Evolutionary conservation across 1,140 invertebrate species (phyloP).

Genomic region (Batillaria attramentaria): DNA sequence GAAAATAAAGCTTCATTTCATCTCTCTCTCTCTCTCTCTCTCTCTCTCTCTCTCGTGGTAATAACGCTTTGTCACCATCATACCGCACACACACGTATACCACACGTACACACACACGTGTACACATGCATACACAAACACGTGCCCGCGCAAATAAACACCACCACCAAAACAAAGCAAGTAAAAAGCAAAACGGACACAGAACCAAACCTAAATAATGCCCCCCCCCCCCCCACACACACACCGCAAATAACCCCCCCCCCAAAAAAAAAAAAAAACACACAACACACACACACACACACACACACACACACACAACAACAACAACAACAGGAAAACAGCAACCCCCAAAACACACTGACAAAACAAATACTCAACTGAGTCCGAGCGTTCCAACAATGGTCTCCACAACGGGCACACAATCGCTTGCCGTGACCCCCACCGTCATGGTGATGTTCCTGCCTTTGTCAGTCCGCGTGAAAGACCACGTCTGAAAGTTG

Average conservation of each 20-base stretch:
- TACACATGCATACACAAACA: not conserved
- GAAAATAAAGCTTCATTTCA: no score
- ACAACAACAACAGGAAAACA: no score
- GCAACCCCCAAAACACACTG: no score
- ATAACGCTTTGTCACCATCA: not conserved
- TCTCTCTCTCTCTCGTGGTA: not conserved
- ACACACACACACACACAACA: not conserved
- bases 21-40: not conserved
- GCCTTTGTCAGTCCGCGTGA: constrained; percentile 34
- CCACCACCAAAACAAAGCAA: not conserved
- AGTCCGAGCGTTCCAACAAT: constrained; percentile 32
- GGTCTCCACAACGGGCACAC: constrained; percentile 39
- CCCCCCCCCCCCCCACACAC: no score
- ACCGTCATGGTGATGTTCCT: constrained; percentile 41
- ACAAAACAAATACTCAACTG: no score
- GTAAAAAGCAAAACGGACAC: no score
- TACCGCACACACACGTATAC: not conserved
- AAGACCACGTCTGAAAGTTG: constrained; percentile 31
- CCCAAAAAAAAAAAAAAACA: not conserved
- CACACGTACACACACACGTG: not conserved
- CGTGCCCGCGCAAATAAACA: not conserved
- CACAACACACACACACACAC: not conserved
- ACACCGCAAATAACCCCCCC: no score
- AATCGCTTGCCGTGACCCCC: constrained; percentile 24
- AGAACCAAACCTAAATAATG: no score